Evolutionary conservation across 2,888 invertebrate species (phyloP), one percentile per base, ranked within the genome.

Genomic region (Mystacides longicornis): DNA sequence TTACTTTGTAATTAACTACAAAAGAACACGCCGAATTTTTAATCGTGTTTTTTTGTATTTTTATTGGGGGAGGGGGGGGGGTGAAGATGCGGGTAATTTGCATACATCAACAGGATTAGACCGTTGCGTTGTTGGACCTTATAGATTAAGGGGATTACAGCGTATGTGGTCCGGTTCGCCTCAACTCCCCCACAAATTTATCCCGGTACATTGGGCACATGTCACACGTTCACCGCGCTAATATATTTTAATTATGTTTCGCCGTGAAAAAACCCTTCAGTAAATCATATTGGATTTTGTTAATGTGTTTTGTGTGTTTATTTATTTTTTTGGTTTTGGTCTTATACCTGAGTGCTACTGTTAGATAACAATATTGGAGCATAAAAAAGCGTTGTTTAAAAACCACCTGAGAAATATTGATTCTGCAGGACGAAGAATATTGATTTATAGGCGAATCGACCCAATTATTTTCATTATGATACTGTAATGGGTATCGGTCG

Each of bases 51-150:
- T n/a, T n/a, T n/a, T n/a, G n/a, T n/a, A n/a, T n/a, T n/a, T n/a
- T n/a, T n/a, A n/a, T n/a, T n/a, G n/a, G n/a, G n/a, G n/a, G n/a
- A n/a, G n/a, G n/a, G n/a, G n/a, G 27, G 56, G 45, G 54, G 50
- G 18, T n/a, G 18, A 20, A n/a, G n/a, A 37, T 37, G 14, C 14
- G 9, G 50, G 23, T 31, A 54, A 53, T 57, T 57, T 57, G 54
- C 57, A 54, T 57, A 33, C 45, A 51, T 54, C 57, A 54, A 46
- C 48, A 21, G 27, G 33, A 47, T n/a, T 49, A 21, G 21, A 19
- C 46, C 46, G 27, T 18, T 45, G n/a, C 20, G 49, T 23, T 49
- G 7, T 3, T 37, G 37, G 3, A n/a, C 37, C 53, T 22, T 46
- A 14, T 11, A 45, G 49, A 49, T 53, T 49, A 53, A 53, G 37